A percentile compares a stretch with the other conserved stretches of the same genome.
Conservation (phyloP, 1,140 invertebrate species). For the Solenopsis invicta region DNA sequence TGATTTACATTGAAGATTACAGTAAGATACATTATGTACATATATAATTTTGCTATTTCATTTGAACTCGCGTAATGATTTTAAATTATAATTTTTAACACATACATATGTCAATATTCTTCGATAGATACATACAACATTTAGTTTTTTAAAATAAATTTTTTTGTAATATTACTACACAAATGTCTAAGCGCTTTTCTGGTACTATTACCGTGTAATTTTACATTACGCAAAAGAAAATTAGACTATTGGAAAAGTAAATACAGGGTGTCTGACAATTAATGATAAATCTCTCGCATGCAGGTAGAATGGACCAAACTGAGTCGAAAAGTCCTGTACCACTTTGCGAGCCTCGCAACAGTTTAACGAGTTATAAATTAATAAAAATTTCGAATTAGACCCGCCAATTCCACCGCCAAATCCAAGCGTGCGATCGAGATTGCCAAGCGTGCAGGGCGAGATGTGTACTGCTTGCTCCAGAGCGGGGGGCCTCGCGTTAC, state of each 20-base stretch:
- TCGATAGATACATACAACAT: constrained; percentile 34
- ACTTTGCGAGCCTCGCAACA: no score
- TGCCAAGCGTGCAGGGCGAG: no score
- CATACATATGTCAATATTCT: constrained; percentile 38
- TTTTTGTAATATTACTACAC: constrained; percentile 9
- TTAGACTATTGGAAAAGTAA: background rate
- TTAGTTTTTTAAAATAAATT: constrained; percentile 47
- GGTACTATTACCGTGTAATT: constrained; percentile 43
- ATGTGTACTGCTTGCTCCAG: no score
- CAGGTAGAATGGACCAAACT: no score
- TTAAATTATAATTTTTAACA: constrained; percentile 56
- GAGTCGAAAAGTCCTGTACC: no score
- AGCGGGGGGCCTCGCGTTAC: no score
- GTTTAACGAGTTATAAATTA: no score
- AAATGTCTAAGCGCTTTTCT: background rate
- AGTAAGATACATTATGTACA: constrained; percentile 83
- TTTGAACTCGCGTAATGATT: constrained; percentile 65
- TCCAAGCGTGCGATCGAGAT: no score
- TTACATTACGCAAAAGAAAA: constrained; percentile 5
- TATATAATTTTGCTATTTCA: constrained; percentile 64
- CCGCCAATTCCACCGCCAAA: no score
- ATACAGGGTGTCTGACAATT: no score
- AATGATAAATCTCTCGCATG: no score
- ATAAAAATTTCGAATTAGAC: no score
- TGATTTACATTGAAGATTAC: constrained; percentile 68